Evolutionary conservation across 2,797 vertebrate genomes (phyloP).

Genomic region (Tokudaia tokunoshimensis): DNA sequence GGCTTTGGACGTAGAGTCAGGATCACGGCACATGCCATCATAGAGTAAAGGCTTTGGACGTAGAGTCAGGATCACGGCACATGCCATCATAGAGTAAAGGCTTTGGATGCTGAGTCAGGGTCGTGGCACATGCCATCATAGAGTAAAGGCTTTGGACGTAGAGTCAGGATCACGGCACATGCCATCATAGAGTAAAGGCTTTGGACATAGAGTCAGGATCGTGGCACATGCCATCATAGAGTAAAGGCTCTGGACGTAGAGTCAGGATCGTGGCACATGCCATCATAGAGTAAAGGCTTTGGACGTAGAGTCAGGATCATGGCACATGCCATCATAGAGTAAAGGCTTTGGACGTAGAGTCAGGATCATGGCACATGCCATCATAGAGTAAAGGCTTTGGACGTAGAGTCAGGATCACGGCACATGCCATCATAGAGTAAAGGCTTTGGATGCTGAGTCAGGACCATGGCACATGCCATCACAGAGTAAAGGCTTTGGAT

Average conservation of each 20-base stretch:
- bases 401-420: background rate
- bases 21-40: too few relatives aligned
- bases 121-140: too few relatives aligned
- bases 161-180: too few relatives aligned
- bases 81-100: background rate
- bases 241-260: too few relatives aligned
- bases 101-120: background rate
- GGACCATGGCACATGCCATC: background rate
- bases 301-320: background rate
- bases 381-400: background rate
- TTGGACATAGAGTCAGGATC: background rate
- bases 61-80: too few relatives aligned
- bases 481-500: background rate
- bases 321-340: too few relatives aligned
- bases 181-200: background rate
- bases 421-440: too few relatives aligned
- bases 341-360: too few relatives aligned
- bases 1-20: background rate
- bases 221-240: too few relatives aligned
- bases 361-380: background rate
- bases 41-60: too few relatives aligned
- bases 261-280: background rate
- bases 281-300: background rate
- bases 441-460: too few relatives aligned
- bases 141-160: too few relatives aligned